These are phyloP conservation scores for Rhinoraja longicauda DNA, from an alignment of 2,797 vertebrate species.

Conservation along the genomic window DNA sequence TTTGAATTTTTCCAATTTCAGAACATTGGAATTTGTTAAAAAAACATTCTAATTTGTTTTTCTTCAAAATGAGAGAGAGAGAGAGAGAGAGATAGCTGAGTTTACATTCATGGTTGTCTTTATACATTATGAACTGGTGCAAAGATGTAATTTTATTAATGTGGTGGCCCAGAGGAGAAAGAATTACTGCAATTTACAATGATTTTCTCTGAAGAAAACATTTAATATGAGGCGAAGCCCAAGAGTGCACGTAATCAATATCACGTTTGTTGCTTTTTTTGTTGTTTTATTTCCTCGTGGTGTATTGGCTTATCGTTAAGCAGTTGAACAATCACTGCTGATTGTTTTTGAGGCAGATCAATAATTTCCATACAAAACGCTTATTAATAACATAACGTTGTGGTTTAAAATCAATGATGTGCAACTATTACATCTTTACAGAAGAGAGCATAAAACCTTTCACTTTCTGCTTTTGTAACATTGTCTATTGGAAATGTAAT, in stretches of 20 bases:
- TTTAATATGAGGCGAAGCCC: neutral
- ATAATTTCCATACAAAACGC: neutral
- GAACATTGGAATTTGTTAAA: no score
- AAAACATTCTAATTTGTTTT: neutral
- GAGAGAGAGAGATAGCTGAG: neutral
- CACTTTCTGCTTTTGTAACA: neutral
- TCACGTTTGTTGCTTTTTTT: neutral
- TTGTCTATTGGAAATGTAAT: neutral
- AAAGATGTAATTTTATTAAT: neutral
- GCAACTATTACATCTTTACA: neutral
- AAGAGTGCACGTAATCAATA: neutral
- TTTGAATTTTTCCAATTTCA: no score
- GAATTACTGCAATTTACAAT: neutral
- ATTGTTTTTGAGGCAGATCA: slow-evolving; percentile 1
- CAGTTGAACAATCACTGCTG: neutral
- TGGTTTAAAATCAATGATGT: neutral
- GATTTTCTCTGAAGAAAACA: neutral
- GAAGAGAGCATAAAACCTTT: neutral
- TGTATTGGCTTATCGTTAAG: neutral
- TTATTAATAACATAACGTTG: slow-evolving; percentile 35
- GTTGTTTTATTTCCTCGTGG: neutral
- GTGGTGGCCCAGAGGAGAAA: neutral
- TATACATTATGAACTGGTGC: neutral
- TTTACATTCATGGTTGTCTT: neutral
- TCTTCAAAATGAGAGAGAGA: neutral